Conservation (phyloP, 2,888 invertebrate species). For the Antheraea yamamai region DNA sequence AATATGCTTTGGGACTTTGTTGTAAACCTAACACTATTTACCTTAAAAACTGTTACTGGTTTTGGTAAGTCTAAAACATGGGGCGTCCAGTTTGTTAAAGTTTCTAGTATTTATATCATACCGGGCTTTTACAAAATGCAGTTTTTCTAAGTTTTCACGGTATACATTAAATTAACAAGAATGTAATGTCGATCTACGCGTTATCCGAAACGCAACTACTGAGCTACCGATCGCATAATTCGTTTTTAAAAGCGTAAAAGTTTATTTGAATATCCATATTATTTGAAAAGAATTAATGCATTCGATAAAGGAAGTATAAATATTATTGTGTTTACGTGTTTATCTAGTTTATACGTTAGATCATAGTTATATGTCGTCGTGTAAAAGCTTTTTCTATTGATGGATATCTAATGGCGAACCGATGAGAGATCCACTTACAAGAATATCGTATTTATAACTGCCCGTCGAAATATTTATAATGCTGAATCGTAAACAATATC, state of each 20-base stretch:
- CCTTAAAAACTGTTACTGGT: too few species aligned
- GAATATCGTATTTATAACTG: slow-evolving; percentile 29
- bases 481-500: slow-evolving; percentile 33
- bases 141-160: too few species aligned
- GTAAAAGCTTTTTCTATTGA: slow-evolving; percentile 22
- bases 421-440: slow-evolving; percentile 46
- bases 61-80: too few species aligned
- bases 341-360: not conserved
- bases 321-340: not conserved
- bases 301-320: slow-evolving; percentile 10
- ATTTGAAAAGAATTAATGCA: slow-evolving; percentile 10
- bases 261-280: not conserved
- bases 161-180: too few species aligned
- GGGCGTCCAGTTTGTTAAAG: too few species aligned
- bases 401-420: slow-evolving; percentile 38
- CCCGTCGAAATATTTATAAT: slow-evolving; percentile 45
- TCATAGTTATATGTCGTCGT: not conserved
- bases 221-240: not conserved
- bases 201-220: too few species aligned
- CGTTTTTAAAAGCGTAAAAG: not conserved
- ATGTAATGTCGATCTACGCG: too few species aligned
- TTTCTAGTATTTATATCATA: too few species aligned
- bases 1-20: too few species aligned
- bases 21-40: too few species aligned
- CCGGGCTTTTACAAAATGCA: too few species aligned